Evolutionary conservation across 2,113 vertebrate species (phyloP).

Genomic region (Motacilla alba): DNA sequence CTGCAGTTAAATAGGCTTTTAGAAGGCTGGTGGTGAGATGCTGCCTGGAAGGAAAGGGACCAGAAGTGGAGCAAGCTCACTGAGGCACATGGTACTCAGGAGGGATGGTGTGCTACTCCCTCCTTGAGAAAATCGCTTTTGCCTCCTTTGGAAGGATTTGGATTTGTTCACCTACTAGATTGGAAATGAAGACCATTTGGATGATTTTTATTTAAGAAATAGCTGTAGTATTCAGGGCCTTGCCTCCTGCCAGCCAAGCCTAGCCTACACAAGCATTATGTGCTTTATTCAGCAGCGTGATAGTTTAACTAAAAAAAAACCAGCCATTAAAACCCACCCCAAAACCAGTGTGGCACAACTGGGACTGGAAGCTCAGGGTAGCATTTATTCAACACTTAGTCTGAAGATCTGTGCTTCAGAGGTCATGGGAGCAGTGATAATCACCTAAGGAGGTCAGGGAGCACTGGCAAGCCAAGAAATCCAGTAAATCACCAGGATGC

Average conservation of each 20-base stretch:
- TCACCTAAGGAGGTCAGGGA: background rate
- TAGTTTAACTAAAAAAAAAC: background rate
- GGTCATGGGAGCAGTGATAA: background rate
- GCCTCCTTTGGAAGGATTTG: background rate
- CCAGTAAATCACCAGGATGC: accelerated
- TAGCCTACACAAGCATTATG: background rate
- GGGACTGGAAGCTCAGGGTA: background rate
- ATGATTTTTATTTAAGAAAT: background rate
- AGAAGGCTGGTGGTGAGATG: background rate
- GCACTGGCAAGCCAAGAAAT: accelerated
- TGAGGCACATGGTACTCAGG: background rate
- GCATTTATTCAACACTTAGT: background rate
- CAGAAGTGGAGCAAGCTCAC: background rate
- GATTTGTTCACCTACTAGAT: background rate
- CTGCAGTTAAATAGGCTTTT: background rate
- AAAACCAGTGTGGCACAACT: background rate
- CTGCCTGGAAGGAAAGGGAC: background rate
- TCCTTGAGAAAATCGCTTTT: background rate
- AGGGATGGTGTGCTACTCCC: background rate
- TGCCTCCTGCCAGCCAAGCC: background rate
- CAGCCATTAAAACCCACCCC: background rate
- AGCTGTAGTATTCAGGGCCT: background rate
- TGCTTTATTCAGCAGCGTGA: background rate
- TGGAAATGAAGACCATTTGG: background rate
- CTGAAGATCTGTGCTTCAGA: background rate